Conservation (phyloP, 2,888 invertebrate species). For the Dilophus febrilis region DNA sequence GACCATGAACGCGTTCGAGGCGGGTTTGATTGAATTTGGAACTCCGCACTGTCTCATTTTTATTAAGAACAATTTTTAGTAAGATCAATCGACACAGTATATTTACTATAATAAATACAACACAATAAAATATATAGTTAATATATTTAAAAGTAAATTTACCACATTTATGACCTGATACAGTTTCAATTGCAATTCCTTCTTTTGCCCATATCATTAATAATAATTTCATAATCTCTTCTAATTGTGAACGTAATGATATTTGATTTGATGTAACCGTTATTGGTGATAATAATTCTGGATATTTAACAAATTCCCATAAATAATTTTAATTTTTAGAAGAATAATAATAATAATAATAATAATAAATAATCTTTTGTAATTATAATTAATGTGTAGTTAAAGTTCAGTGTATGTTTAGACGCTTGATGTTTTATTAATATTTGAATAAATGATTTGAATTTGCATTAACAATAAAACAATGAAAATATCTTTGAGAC, state of each 20-base stretch:
- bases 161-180: constrained; percentile 43
- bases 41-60: neutral
- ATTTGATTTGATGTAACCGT: constrained; percentile 19
- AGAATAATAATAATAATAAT: neutral
- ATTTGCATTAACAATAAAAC: no score
- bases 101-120: no score
- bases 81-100: neutral
- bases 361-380: constrained; percentile 3
- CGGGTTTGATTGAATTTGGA: neutral
- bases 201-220: constrained; percentile 67
- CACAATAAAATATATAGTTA: no score
- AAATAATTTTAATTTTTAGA: no score
- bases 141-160: no score
- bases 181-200: constrained; percentile 47
- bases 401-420: no score
- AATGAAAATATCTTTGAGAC: no score
- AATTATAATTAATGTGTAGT: no score
- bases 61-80: no score
- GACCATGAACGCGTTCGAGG: neutral
- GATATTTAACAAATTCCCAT: no score
- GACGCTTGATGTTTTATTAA: no score
- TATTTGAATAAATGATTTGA: no score
- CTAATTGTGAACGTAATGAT: constrained; percentile 45
- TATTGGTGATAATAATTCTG: constrained; percentile 5
- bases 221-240: constrained; percentile 68